Percentiles rank a stretch among this genome's conserved stretches.
Evolutionary conservation across 2,797 vertebrate species (phyloP).

Genomic region (Hydrophis major): DNA sequence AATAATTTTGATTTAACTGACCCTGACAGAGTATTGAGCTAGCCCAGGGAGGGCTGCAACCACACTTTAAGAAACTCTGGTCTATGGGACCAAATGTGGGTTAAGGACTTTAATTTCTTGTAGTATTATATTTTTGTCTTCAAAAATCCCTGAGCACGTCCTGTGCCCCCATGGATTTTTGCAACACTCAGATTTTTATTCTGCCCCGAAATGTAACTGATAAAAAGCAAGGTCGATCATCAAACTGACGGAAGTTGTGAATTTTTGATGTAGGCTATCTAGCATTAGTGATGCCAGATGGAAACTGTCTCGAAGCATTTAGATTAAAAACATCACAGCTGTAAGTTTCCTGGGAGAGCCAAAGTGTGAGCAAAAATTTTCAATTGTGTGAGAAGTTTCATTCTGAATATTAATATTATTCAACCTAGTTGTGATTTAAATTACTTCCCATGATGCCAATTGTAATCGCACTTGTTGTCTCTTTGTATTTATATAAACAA

Average conservation of each 20-base stretch:
- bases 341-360: neutral
- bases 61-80: neutral
- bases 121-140: neutral
- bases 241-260: neutral
- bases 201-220: neutral
- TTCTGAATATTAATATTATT: constrained; percentile 29
- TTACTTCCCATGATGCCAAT: constrained; percentile 3
- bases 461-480: constrained; percentile 1
- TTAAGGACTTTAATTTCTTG: neutral
- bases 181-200: neutral
- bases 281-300: neutral
- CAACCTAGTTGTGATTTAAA: constrained; percentile 21
- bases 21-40: no score
- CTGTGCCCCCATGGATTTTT: neutral
- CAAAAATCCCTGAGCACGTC: neutral
- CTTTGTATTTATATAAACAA: constrained; percentile 10
- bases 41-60: fast-evolving
- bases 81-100: neutral
- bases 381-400: constrained; percentile 1
- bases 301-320: neutral
- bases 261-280: neutral
- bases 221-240: neutral
- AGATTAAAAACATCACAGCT: neutral
- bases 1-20: neutral
- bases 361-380: neutral